phyloP scores from a whole-genome alignment of 2,888 invertebrate genomes.

The Ormia ochracea region DNA sequence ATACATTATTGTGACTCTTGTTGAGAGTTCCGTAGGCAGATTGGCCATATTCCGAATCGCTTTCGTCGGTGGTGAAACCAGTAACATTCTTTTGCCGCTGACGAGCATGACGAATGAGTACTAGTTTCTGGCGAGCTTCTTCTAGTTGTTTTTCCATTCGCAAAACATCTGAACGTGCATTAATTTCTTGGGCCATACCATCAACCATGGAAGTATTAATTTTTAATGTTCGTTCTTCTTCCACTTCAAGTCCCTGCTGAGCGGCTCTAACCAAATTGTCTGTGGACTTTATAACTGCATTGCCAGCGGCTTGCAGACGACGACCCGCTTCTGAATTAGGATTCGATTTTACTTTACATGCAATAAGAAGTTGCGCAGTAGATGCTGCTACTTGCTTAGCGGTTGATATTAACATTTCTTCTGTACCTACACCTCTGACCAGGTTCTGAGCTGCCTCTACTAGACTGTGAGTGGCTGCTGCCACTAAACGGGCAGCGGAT shows the following conservation, averaged over 20 bases:
- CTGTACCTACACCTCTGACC: constrained; percentile 93
- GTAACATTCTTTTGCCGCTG: constrained; percentile 85
- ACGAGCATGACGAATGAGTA: constrained; percentile 94
- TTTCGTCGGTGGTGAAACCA: constrained; percentile 79
- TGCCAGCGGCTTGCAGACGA: constrained; percentile 93
- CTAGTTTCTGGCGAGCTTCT: constrained; percentile 92
- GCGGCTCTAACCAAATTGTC: constrained; percentile 98
- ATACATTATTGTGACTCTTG: constrained; percentile 74
- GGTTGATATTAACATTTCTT: constrained; percentile 96
- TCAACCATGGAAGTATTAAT: constrained; percentile 96
- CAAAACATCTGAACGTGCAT: constrained; percentile 92
- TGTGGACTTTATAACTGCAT: constrained; percentile 97
- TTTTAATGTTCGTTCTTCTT: constrained; percentile 93
- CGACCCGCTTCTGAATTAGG: constrained; percentile 95
- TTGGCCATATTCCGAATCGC: constrained; percentile 79
- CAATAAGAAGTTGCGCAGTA: constrained; percentile 97
- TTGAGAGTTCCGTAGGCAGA: constrained; percentile 72
- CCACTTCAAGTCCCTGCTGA: constrained; percentile 92
- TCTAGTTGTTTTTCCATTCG: constrained; percentile 96
- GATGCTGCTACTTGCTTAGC: constrained; percentile 98
- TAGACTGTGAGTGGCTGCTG: constrained; percentile 97
- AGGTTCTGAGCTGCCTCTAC: constrained; percentile 98
- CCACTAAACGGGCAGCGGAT: constrained; percentile 95
- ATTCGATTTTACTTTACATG: constrained; percentile 99
- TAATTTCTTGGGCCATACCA: constrained; percentile 96